Evolutionary conservation across 2,797 vertebrate species (phyloP).

Genomic region (Rhinatrema bivittatum): DNA sequence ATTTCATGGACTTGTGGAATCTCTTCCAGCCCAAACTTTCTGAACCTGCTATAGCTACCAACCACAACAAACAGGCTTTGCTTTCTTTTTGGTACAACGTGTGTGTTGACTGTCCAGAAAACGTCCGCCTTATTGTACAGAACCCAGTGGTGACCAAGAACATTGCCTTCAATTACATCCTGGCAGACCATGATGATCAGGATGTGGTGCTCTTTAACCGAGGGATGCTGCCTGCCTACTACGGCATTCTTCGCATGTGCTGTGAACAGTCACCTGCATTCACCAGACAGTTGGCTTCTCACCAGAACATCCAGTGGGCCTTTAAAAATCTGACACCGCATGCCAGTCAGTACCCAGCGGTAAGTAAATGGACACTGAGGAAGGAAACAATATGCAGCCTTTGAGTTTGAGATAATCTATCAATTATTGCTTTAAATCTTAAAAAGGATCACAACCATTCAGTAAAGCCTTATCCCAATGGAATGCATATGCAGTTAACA

Average conservation of each 20-base stretch:
- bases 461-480: too few species aligned
- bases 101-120: slow-evolving; percentile 92
- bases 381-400: too few species aligned
- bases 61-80: slow-evolving; percentile 97
- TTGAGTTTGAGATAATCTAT: too few species aligned
- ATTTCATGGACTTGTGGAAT: slow-evolving; percentile 98
- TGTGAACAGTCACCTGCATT: slow-evolving; percentile 94
- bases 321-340: slow-evolving; percentile 98
- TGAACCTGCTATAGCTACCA: slow-evolving; percentile 94
- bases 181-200: slow-evolving; percentile 97
- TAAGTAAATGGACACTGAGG: too few species aligned
- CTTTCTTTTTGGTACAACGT: slow-evolving; percentile 98
- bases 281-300: slow-evolving; percentile 90
- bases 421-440: too few species aligned
- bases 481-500: too few species aligned
- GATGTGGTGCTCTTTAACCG: slow-evolving; percentile 98
- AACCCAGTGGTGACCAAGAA: slow-evolving; percentile 97
- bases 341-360: slow-evolving; percentile 97
- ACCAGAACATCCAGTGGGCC: slow-evolving; percentile 99
- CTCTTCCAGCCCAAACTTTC: slow-evolving; percentile 97
- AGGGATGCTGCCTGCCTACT: slow-evolving; percentile 95
- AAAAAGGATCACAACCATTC: too few species aligned
- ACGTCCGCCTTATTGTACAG: slow-evolving; percentile 95
- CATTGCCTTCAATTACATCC: slow-evolving; percentile 99
- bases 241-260: slow-evolving; percentile 94